phyloP scores from a whole-genome alignment of 2,888 invertebrate species.

The Ypsolopha sequella region DNA sequence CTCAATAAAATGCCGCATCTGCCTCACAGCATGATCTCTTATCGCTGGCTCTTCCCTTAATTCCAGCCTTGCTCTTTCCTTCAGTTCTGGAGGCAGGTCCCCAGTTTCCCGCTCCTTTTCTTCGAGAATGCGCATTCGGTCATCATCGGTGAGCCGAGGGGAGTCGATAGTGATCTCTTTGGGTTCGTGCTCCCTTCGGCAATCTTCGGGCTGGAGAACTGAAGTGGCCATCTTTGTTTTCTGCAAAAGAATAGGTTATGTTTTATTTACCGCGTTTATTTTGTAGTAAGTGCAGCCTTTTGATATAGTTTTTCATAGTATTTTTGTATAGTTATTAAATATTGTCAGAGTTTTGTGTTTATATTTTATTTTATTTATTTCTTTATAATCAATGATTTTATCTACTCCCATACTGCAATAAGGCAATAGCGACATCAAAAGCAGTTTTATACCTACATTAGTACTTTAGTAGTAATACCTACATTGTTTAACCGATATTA shows the following conservation, averaged over 20 bases:
- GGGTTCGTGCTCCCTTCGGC: conserved; percentile 44
- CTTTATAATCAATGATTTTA: too few species aligned
- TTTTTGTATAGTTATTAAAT: too few species aligned
- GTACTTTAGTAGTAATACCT: too few species aligned
- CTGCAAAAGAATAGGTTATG: background rate
- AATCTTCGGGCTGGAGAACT: conserved; percentile 54
- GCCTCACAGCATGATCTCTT: conserved; percentile 79
- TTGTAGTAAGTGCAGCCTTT: too few species aligned
- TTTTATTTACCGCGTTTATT: background rate
- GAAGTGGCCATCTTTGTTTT: conserved; percentile 47
- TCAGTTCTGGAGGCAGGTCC: conserved; percentile 66
- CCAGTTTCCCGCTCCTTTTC: conserved; percentile 51
- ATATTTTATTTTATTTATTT: too few species aligned
- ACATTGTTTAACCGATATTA: too few species aligned
- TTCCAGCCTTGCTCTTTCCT: conserved; percentile 77
- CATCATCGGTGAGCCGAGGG: conserved; percentile 47
- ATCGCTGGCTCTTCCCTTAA: conserved; percentile 84
- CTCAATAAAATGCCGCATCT: conserved; percentile 85
- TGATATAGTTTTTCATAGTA: too few species aligned
- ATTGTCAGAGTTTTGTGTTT: too few species aligned
- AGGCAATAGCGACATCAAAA: too few species aligned
- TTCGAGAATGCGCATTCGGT: conserved; percentile 38
- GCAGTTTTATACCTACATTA: too few species aligned
- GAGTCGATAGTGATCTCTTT: conserved; percentile 34
- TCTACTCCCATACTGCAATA: too few species aligned